Evolutionary conservation across 1,140 invertebrate genomes (phyloP), one percentile per base, ranked within the genome.

Genomic region (Camponotus vicinus): DNA sequence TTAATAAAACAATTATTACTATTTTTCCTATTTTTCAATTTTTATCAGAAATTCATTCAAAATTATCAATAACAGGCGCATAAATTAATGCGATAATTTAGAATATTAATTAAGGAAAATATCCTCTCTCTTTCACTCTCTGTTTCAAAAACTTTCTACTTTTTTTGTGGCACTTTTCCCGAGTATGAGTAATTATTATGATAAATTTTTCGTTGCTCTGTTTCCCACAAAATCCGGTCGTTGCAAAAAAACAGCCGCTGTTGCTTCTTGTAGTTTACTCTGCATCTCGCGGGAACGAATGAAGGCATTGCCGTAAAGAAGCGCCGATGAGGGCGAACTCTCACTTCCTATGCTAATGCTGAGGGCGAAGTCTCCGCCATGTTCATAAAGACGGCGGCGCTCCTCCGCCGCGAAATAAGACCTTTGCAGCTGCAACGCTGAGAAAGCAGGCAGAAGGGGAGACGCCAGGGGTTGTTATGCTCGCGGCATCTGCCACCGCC

Each of bases 401-500:
- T 88, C 42, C 87, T 67, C 85, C 63, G 82, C 73, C 3, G 90
- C 86, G 85, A 92, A 91, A 92, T 93, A 92, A 92, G 88, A 90
- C 76, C 61, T 66, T 79, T 69, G 77, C 52, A 52, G 40, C 37
- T 34, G 18, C 77, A 42, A 18, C 49, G 59, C 9, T 45, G 42
- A 61, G 34, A 63, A 66, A 78, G 55, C 49, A 52, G 55, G 45
- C 42, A 37, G 15, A 21, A 7, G 66, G 9, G 57, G 55, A 11
- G 63, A 70, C 15, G 86, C 77, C 80, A 77, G 78, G 67, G 84
- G 67, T 84, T 78, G 91, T 92, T 92, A 92, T 92, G 90, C 91
- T 76, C 89, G 84, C 89, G 91, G 90, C 92, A 93, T 92, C 92
- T 93, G 92, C 89, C 86, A 90, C 92, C 87, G 69, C 87, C 87